Base-by-base conservation (phyloP, 1,140 invertebrate species). In the Magallana gigas region DNA sequence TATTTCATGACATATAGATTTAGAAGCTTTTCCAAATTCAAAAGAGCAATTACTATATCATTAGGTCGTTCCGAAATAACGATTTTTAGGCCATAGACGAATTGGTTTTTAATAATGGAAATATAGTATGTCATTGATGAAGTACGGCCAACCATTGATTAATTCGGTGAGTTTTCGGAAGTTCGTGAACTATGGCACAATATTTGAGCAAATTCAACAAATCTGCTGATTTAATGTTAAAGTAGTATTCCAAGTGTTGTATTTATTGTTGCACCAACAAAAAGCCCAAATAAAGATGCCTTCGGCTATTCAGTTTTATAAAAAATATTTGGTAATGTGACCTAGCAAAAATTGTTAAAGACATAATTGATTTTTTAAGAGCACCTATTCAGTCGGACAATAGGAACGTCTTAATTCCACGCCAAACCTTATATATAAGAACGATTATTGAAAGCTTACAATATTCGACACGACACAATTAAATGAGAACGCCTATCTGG, bases 41-140 rank as follows among this genome's bases (percentile, higher is more conserved):
- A 48, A 48, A 48, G 36, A 48, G 3, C 36, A 48, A 48, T 48
- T 48, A 48, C 36, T 48, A 5, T 4, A 48, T 48, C 36, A 48
- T 48, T 48, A 48, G 36, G 36, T 48, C 36, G 36, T 36, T 36
- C 36, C 36, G 4, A 36, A 36, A 36, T 36, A 36, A 36, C 36
- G 36, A 71, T 29, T 36, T 71, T 71, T 29, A 11, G 18, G 23
- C 36, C 23, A 29, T 9, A 36, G 23, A 71, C 36, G 11, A 76
- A 76, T 76, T 36, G 68, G 36, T 76, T 76, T 76, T 76, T 76
- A 76, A 48, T 76, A 29, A 76, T 23, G 36, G 23, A 9, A 29
- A 11, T 8, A 16, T 62, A 62, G n/a, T 12, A 7, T 6, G 14
- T 6, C 8, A 62, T 62, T 62, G 11, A 62, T 62, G 14, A 62